A percentile compares a stretch with the other conserved stretches of the same genome.
Conservation (phyloP, 2,797 vertebrate species). For the Sebastes alutus region DNA sequence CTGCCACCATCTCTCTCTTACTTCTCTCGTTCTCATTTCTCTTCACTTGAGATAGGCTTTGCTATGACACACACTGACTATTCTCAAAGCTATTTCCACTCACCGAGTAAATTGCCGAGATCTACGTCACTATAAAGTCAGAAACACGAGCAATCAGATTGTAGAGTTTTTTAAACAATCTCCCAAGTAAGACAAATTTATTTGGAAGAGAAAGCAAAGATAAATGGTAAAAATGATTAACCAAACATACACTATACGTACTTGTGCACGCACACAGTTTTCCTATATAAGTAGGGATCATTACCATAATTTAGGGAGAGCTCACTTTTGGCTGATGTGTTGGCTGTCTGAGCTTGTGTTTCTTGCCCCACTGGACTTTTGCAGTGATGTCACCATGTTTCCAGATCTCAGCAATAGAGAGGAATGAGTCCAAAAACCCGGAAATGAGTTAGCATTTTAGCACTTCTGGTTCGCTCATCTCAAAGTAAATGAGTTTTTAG, state of each 20-base stretch:
- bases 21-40: background rate
- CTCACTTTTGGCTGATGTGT: background rate
- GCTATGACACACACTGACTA: background rate
- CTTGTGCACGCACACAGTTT: background rate
- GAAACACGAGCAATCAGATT: background rate
- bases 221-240: background rate
- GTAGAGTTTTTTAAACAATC: background rate
- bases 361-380: background rate
- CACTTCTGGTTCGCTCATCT: too few species aligned
- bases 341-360: background rate
- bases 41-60: background rate
- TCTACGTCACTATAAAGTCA: background rate
- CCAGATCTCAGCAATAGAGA: background rate
- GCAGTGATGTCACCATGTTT: background rate
- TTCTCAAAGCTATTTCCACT: background rate
- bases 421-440: too few species aligned
- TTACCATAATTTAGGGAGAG: background rate
- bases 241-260: background rate
- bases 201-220: background rate
- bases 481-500: too few species aligned
- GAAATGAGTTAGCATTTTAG: too few species aligned
- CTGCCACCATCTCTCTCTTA: background rate
- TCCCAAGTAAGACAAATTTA: background rate
- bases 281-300: background rate
- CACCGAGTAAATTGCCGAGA: background rate